Evolutionary conservation across 2,797 vertebrate genomes (phyloP), one percentile per base, ranked within the genome.

Genomic region (Scolopax rusticola): DNA sequence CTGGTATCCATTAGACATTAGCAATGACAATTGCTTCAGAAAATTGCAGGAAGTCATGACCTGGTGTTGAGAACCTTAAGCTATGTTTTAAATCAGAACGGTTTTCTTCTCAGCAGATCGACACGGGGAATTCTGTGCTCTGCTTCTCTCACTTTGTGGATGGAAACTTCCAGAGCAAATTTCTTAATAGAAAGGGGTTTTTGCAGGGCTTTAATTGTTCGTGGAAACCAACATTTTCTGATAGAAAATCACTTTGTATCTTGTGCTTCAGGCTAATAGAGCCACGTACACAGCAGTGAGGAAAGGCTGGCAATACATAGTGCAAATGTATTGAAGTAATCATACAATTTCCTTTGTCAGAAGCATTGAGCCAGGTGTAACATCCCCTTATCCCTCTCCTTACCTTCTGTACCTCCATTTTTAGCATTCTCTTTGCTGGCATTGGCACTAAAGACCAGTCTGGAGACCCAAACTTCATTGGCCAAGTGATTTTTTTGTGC

Each of bases 381-480:
- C n/a, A 20, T 15, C 59, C 63, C 48, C 10, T 76, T 16, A 16
- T 4, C 41, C 45, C 33, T 9, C 8, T 27, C n/a, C 60, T 54
- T 43, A 89, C 90, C 90, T 78, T 71, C 50, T 97, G 84, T 93
- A 99, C 98, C 97, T 99, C 98, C 60, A 97, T 93, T 75, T 95
- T 98, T 48, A 99, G 88, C 12, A 98, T 98, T 90, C 70, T 98
- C 87, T 94, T 98, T 56, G 98, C 93, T 33, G 95, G 86, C 73
- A 67, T 86, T 8, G 98, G 98, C 80, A 99, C 94, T 47, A 87
- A 96, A 67, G 93, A 94, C 99, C 99, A 99, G 53, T 99, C 98
- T 30, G 99, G 99, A n/a, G 98, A 95, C 54, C 99, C 98, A 80
- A 99, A 99, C 84, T 97, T 97, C 98, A 98, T 99, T 0, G 99